Base-by-base conservation (phyloP, 2,888 invertebrate species). In the Meteorus colon region DNA sequence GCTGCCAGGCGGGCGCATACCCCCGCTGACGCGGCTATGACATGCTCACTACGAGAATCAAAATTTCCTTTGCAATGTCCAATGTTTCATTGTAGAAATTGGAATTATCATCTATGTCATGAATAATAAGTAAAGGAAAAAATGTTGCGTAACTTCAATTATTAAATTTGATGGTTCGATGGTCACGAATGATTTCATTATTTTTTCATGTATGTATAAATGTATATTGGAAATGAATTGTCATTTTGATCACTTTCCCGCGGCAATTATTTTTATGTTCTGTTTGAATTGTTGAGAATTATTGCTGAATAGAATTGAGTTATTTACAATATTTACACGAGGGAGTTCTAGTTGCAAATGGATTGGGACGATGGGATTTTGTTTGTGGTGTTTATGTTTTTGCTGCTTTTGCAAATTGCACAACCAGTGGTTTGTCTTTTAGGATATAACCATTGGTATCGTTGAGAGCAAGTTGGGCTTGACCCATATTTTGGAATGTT, bases 371-470 rank as follows among this genome's bases (percentile, higher is more conserved):
- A 41, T 4, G 41, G 2, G 12, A 41, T 12, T 41, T 16, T 45
- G n/a, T 27, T 29, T 14, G 4, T 27, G 27, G 29, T 19, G 34
- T 73, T 75, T 81, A 86, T 68, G 74, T 84, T 75, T 84, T 87
- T 45, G 79, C 31, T 51, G 74, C 80, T 85, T 93, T 92, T 16
- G 94, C 96, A 92, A 95, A 97, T 82, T 95, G 95, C 62, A 98
- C 97, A 78, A 97, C 96, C 92, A 98, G 94, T 8, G 98, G 97
- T 90, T 96, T 97, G 76, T 95, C 95, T 85, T 96, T 95, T 73
- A 98, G 90, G 82, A 97, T 92, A 87, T 93, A 96, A 0, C 97
- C 97, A 90, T 98, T 97, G 2, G 97, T 97, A 89, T 96, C 95
- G 83, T 92, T 91, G 0, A 97, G 88, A 12, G 98, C 98, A 79